Base-by-base conservation (phyloP, 2,113 vertebrate genomes). In the Nothoprocta perdicaria region DNA sequence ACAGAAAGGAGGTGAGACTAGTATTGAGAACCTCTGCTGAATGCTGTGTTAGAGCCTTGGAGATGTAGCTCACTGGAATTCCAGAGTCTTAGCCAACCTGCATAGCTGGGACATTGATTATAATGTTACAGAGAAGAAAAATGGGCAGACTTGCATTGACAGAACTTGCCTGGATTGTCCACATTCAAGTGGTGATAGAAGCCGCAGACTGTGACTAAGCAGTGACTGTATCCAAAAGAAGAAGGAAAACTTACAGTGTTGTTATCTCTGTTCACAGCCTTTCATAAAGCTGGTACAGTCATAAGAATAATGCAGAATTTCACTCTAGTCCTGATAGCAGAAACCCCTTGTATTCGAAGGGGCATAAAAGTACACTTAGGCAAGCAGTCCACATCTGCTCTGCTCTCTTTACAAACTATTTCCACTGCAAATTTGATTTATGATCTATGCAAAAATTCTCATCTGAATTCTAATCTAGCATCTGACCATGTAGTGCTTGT, bases 401-500 rank as follows among this genome's bases (percentile, higher is more conserved):
- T 92, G 53, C 68, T 93, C 27, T 76, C 78, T 80, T 38, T 66
- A 19, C 17, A 13, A 43, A 60, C 12, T 16, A 12, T 43, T 76
- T 90, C 45, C n/a, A 41, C 8, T 67, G 78, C 1, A 23, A 82
- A 52, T 72, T 68, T 93, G 52, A 90, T 94, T 93, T 94, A 94
- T 43, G 71, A 40, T 81, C 74, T 88, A 14, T 69, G 78, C 69
- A 93, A 43, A 93, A 95, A 84, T 66, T 18, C 40, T 82, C 26
- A 76, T 87, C 65, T 86, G 78, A 84, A 74, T 90, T 35, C 48
- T 96, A 92, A 84, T 85, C 66, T 89, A 89, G 63, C 61, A 48
- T 93, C 93, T 84, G 76, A 60, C 83, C 27, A 35, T 33, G 69
- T 50, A 72, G 35, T 73, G 53, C 43, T 71, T 79, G 68, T 90